Conservation (phyloP, 2,113 vertebrate species). For the Serilophus lunatus region DNA sequence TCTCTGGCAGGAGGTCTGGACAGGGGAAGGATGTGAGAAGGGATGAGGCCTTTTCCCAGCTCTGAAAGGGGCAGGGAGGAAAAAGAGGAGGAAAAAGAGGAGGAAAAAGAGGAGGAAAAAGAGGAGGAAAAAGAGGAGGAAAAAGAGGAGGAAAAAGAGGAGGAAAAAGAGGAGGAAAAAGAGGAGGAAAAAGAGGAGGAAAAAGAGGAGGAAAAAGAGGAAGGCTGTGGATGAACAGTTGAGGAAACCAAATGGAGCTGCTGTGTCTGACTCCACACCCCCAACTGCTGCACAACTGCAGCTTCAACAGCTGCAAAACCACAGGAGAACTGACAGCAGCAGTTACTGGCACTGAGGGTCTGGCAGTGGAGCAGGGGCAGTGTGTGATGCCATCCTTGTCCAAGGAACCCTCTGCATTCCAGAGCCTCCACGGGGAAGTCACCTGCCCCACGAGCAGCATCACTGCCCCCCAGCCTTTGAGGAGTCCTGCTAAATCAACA, state of each 20-base stretch:
- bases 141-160: too few species aligned
- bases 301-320: neutral
- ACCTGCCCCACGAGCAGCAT: neutral
- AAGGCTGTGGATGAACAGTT: neutral
- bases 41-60: neutral
- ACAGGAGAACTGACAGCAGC: neutral
- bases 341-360: neutral
- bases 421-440: neutral
- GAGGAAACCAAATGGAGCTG: neutral
- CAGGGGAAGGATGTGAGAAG: neutral
- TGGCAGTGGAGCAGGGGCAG: neutral
- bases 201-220: too few species aligned
- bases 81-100: too few species aligned
- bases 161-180: too few species aligned
- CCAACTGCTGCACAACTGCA: neutral
- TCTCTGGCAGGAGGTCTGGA: neutral
- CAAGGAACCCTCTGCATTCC: neutral
- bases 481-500: neutral
- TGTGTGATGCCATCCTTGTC: neutral
- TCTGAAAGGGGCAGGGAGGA: neutral
- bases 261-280: neutral
- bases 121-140: too few species aligned
- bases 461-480: neutral
- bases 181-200: too few species aligned
- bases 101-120: too few species aligned